Conservation (phyloP, 2,113 vertebrate genomes). For the Triplophysa siluroides region DNA sequence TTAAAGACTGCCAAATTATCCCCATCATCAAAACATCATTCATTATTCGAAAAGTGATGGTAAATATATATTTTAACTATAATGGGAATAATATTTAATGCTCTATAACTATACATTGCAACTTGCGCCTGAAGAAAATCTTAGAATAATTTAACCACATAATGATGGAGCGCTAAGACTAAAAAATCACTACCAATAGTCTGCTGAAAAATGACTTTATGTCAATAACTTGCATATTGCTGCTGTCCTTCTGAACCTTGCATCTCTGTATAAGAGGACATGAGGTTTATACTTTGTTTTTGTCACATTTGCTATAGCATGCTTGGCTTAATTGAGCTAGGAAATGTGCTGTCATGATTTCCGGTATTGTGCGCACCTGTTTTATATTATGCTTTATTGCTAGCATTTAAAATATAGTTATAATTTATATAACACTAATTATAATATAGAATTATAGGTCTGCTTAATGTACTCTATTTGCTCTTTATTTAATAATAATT, state of each 20-base stretch:
- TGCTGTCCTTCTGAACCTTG: too few species aligned
- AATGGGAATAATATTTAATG: not conserved
- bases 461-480: not conserved
- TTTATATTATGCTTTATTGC: slow-evolving; percentile 19
- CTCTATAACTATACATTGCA: not conserved
- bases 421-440: too few species aligned
- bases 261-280: too few species aligned
- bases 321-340: not conserved
- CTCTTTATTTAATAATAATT: too few species aligned
- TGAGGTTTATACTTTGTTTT: not conserved
- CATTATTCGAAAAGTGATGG: not conserved
- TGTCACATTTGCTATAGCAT: not conserved
- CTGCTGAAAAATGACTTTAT: too few species aligned
- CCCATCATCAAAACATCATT: not conserved
- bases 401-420: not conserved
- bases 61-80: not conserved
- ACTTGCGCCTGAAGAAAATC: too few species aligned
- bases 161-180: too few species aligned
- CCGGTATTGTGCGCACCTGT: slow-evolving; percentile 7
- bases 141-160: too few species aligned
- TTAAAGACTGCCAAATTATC: not conserved
- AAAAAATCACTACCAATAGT: too few species aligned
- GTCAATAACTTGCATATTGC: too few species aligned
- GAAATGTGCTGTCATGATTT: slow-evolving; percentile 12
- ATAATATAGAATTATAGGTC: not conserved